A percentile compares a stretch with the other conserved stretches of the same genome.
Evolutionary conservation across 2,797 vertebrate genomes (phyloP).

Genomic region (Meriones psammophilus): DNA sequence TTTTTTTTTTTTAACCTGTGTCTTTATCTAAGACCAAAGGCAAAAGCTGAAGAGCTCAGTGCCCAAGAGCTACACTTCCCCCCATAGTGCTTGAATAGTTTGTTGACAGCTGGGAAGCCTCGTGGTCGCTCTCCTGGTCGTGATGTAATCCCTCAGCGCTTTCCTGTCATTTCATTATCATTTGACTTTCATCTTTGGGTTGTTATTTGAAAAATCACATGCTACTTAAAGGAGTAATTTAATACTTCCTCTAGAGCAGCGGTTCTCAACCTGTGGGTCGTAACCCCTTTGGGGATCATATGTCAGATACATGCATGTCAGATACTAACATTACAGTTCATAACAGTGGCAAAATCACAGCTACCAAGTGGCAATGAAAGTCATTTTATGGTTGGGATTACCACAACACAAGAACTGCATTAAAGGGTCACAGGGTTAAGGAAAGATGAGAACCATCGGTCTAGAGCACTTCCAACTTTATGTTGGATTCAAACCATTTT

Average conservation of each 20-base stretch:
- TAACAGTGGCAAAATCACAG: background rate
- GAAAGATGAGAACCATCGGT: background rate
- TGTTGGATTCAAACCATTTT: background rate
- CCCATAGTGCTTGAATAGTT: background rate
- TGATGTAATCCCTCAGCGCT: background rate
- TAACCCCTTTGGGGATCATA: background rate
- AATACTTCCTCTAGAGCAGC: background rate
- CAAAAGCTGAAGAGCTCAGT: background rate
- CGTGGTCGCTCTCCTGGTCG: background rate
- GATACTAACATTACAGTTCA: background rate
- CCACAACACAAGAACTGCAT: background rate
- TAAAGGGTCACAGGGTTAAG: background rate
- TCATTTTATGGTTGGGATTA: background rate
- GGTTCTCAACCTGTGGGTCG: background rate
- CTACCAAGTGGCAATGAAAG: background rate
- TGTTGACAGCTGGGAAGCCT: background rate
- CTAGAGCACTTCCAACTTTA: background rate
- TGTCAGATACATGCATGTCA: background rate
- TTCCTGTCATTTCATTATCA: background rate
- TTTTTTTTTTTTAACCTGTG: background rate
- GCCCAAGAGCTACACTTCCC: background rate
- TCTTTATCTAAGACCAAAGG: background rate
- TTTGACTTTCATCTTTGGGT: background rate
- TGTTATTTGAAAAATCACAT: slow-evolving; percentile 26
- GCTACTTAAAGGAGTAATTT: slow-evolving; percentile 23